phyloP scores from a whole-genome alignment of 2,888 invertebrate species.

The Eupithecia subfuscata region DNA sequence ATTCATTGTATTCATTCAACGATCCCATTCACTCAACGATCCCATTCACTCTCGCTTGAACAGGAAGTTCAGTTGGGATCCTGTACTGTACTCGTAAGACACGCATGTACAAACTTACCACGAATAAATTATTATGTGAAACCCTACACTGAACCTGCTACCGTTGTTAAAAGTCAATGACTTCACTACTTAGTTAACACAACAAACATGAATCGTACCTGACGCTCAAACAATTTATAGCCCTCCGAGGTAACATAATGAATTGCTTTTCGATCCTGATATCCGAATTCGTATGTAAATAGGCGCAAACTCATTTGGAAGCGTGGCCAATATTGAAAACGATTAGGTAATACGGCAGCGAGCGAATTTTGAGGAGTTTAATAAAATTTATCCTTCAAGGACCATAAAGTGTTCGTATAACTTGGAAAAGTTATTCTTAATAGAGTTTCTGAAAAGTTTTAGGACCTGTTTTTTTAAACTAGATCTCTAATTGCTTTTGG shows the following conservation, averaged over 20 bases:
- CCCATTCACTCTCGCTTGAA: too few relatives aligned
- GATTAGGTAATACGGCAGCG: constrained; percentile 17
- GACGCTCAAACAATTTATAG: constrained; percentile 28
- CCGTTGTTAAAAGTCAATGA: neutral
- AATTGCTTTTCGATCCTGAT: constrained; percentile 38
- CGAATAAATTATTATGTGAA: too few relatives aligned
- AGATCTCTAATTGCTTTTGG: constrained; percentile 11
- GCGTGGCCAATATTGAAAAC: constrained; percentile 20
- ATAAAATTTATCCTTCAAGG: constrained; percentile 26
- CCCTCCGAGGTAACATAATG: constrained; percentile 23
- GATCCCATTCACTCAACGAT: too few relatives aligned
- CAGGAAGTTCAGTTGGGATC: too few relatives aligned
- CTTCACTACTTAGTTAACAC: neutral
- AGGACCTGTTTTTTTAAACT: constrained; percentile 17
- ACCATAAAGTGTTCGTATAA: constrained; percentile 19
- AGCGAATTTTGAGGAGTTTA: constrained; percentile 18
- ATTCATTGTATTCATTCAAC: too few relatives aligned
- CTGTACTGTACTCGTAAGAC: too few relatives aligned
- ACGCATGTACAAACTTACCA: too few relatives aligned
- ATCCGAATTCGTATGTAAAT: constrained; percentile 32
- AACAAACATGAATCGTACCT: constrained; percentile 6
- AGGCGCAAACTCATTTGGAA: constrained; percentile 34
- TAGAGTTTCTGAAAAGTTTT: constrained; percentile 13
- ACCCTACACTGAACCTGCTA: too few relatives aligned
- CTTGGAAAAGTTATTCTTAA: constrained; percentile 26